Evolutionary conservation across 2,797 vertebrate species (phyloP), one percentile per base, ranked within the genome.

Genomic region (Aplochiton taeniatus): DNA sequence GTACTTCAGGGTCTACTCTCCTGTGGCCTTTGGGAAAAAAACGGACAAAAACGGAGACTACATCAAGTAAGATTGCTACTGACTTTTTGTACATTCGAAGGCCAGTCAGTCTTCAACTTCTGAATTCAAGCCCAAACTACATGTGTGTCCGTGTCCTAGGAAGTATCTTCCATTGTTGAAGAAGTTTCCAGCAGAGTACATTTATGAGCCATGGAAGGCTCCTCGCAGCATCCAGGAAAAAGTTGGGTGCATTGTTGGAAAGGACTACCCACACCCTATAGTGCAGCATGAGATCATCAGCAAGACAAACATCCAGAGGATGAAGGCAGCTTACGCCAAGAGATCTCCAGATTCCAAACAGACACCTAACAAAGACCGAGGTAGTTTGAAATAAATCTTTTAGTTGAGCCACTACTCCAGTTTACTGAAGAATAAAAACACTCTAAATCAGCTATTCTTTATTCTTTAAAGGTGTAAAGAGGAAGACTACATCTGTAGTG

Each of bases 201-300:
- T 93, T 65, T 91, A 86, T 1, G 90, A 93, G 73, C 91, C 91
- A 2, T 93, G 89, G 92, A 91, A 91, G 79, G 88, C 90, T 0
- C 83, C 90, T 0, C 63, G 1, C 10, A 88, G 90, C 0, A 0
- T 92, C 62, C 92, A 93, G 78, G 81, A 93, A 79, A 81, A 70
- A 56, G 90, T 91, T 56, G 90, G 90, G 47, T 94, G 92, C 66
- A 83, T 93, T 73, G 87, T 93, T 70, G 92, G 91, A 66, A 86
- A 81, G 74, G 91, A 94, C 75, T 92, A 93, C 61, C 94, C 93
- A 0, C 63, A 1, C 46, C 91, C 92, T 1, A 88, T 90, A 0
- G 82, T 91, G 31, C 68, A 83, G 16, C 90, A 93, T 0, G 45
- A 90, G n/a, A 78, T 73, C 0, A 75, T 84, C 3, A 82, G 85